Percentiles rank a stretch among this genome's conserved stretches.
These are phyloP conservation scores for rabbit (Oryctolagus cuniculus) DNA, from an alignment of 2,113 vertebrate species.

Conservation along the genomic window DNA sequence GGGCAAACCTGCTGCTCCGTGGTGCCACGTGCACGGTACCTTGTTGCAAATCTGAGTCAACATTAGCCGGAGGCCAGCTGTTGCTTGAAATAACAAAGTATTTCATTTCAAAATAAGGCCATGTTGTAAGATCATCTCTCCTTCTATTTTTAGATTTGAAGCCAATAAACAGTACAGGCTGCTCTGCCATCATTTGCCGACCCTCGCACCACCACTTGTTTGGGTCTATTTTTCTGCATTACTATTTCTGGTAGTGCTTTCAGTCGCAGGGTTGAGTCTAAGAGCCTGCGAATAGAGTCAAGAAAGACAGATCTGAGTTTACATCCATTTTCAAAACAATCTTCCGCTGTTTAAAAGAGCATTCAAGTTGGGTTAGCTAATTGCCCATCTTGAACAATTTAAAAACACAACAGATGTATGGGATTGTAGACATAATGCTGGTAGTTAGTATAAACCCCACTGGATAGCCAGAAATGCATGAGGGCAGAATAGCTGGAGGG, in stretches of 20 bases:
- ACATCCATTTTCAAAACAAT: conserved; percentile 60
- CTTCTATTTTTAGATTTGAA: conserved; percentile 71
- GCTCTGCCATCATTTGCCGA: conserved; percentile 12
- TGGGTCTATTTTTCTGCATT: conserved; percentile 60
- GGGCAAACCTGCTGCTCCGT: neutral
- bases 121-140: conserved; percentile 30
- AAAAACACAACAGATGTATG: neutral
- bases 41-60: conserved; percentile 43
- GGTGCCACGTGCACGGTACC: neutral
- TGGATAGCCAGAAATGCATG: neutral
- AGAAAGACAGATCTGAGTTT: conserved; percentile 67
- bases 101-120: conserved; percentile 68
- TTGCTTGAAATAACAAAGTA: conserved; percentile 60
- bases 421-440: neutral
- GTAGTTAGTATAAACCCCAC: neutral
- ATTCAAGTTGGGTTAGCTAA: neutral
- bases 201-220: conserved; percentile 50
- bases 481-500: neutral
- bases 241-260: conserved; percentile 73
- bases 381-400: neutral
- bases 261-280: conserved; percentile 63
- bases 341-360: neutral
- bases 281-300: conserved; percentile 57
- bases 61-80: neutral
- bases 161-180: conserved; percentile 63